Conservation (phyloP, 2,888 invertebrate species). For the Sussaba pulchella region DNA sequence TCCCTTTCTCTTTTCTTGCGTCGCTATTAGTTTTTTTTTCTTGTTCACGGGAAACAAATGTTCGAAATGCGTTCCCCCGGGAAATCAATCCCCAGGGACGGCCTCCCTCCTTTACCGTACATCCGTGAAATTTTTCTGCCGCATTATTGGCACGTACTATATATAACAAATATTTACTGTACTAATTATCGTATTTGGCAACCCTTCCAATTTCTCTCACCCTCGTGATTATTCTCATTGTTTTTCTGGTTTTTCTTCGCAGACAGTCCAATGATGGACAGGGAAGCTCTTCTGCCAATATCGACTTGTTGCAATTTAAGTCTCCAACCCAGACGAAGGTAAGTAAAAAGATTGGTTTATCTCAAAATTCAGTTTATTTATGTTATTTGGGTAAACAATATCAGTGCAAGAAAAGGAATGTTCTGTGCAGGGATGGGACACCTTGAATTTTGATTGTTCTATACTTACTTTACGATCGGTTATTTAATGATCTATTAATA, state of each 20-base stretch:
- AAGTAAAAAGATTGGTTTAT: conserved; percentile 14
- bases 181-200: conserved; percentile 59
- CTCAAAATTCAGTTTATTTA: too few relatives aligned
- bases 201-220: conserved; percentile 57
- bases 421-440: too few relatives aligned
- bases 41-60: conserved; percentile 59
- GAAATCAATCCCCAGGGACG: conserved; percentile 45
- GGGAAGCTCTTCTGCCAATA: conserved; percentile 86
- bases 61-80: conserved; percentile 57
- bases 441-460: too few relatives aligned
- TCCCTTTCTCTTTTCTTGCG: neutral
- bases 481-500: too few relatives aligned
- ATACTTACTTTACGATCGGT: too few relatives aligned
- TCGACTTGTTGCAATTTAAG: conserved; percentile 85
- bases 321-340: conserved; percentile 75
- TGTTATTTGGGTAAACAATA: too few relatives aligned
- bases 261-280: conserved; percentile 78
- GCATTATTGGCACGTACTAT: conserved; percentile 41
- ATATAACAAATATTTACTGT: conserved; percentile 63
- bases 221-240: conserved; percentile 16
- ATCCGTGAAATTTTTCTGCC: conserved; percentile 42
- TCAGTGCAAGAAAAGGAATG: too few relatives aligned
- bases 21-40: conserved; percentile 23
- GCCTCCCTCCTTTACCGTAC: conserved; percentile 18
- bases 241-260: conserved; percentile 19